Evolutionary conservation across 1,140 invertebrate species (phyloP).

Genomic region (Brachionus asplanchnoidis): DNA sequence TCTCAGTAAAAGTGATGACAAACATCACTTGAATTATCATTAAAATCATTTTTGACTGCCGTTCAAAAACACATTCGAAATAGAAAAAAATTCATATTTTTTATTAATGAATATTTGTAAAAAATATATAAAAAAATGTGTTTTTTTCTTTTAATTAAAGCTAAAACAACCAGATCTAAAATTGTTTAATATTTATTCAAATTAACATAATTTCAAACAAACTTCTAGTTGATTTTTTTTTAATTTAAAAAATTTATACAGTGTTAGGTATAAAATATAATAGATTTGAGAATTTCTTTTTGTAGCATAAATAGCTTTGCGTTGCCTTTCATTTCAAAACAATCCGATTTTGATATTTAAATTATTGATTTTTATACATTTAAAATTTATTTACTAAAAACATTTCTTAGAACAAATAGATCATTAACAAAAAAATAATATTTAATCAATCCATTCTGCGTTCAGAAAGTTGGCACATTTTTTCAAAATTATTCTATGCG

Average conservation of each 20-base stretch:
- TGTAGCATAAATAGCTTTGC: background rate
- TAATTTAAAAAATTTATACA: background rate
- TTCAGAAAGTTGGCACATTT: background rate
- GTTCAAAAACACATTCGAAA: background rate
- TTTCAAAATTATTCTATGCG: background rate
- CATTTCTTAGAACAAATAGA: background rate
- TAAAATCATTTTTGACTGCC: background rate
- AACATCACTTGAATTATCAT: background rate
- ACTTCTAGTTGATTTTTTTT: background rate
- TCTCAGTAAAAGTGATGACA: background rate
- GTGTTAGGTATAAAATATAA: background rate
- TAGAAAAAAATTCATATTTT: background rate
- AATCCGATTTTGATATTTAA: background rate
- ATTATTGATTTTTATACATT: background rate
- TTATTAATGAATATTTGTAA: background rate
- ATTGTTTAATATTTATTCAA: background rate
- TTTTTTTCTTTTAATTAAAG: background rate
- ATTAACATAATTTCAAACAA: background rate
- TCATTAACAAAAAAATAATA: background rate
- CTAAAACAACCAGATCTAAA: background rate
- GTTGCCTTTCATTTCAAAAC: background rate
- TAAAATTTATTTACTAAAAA: slow-evolving; percentile 1
- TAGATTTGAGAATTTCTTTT: background rate
- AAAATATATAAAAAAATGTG: background rate
- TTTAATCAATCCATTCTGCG: slow-evolving; percentile 26